Percentiles rank a stretch among this genome's conserved stretches.
Conservation (phyloP, 2,888 invertebrate genomes). For the Hyles lineata region DNA sequence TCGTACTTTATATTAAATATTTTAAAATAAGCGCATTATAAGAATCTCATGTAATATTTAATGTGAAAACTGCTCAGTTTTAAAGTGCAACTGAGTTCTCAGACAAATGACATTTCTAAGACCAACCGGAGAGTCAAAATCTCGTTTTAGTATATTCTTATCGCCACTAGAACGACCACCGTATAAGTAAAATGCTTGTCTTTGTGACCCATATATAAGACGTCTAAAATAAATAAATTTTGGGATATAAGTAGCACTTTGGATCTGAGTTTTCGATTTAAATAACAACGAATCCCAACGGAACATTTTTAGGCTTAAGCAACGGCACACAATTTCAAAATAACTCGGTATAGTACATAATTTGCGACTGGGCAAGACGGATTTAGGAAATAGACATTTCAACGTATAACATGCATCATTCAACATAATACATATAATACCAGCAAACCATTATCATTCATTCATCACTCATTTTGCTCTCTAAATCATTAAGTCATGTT, state of each 20-base stretch:
- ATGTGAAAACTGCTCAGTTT: conserved; percentile 30
- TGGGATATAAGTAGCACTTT: background rate
- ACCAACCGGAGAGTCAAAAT: background rate
- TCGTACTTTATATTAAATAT: conserved; percentile 13
- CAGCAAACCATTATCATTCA: background rate
- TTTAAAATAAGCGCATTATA: conserved; percentile 29
- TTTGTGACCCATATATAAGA: too few relatives aligned
- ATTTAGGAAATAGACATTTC: background rate
- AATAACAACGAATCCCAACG: conserved; percentile 55
- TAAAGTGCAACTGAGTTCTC: background rate
- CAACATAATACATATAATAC: background rate
- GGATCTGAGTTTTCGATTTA: conserved; percentile 30
- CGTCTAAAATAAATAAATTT: too few relatives aligned
- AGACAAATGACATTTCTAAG: too few relatives aligned
- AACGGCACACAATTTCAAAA: background rate
- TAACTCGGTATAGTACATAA: background rate
- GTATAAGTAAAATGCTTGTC: too few relatives aligned
- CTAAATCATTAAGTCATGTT: too few relatives aligned
- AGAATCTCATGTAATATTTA: conserved; percentile 39
- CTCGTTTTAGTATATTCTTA: background rate
- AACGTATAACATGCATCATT: background rate
- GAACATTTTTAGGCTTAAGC: conserved; percentile 29
- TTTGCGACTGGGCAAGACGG: background rate
- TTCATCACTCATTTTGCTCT: too few relatives aligned
- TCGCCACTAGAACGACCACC: too few relatives aligned